These are phyloP conservation scores for Aphodius granarius DNA, from an alignment of 2,888 invertebrate species.

Conservation along the genomic window DNA sequence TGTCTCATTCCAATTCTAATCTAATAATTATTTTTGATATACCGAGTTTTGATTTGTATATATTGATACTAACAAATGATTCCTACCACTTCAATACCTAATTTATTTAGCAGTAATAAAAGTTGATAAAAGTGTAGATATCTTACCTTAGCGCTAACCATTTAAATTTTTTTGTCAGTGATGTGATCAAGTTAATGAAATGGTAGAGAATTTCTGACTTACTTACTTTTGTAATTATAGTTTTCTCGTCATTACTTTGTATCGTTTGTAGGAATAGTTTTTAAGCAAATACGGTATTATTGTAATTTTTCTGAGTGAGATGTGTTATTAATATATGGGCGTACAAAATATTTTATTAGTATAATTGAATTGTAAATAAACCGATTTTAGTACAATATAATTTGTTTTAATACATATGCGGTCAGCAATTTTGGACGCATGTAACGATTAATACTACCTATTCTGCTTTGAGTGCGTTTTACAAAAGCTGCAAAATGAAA, in stretches of 20 bases:
- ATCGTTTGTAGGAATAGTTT: background rate
- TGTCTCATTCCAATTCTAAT: slow-evolving; percentile 18
- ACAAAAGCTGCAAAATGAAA: too few species aligned
- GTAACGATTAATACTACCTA: too few species aligned
- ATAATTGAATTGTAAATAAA: background rate
- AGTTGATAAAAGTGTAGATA: too few species aligned
- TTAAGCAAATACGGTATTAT: background rate
- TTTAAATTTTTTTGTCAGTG: too few species aligned
- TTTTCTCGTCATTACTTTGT: background rate
- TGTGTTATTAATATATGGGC: background rate
- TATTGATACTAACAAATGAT: slow-evolving; percentile 4
- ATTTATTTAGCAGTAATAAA: too few species aligned
- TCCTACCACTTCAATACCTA: background rate
- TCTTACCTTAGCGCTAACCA: too few species aligned
- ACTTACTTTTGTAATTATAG: background rate
- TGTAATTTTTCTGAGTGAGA: background rate
- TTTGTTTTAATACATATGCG: background rate
- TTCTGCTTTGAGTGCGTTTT: background rate
- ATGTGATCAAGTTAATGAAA: background rate
- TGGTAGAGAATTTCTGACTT: background rate
- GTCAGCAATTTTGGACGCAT: background rate
- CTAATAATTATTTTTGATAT: slow-evolving; percentile 5
- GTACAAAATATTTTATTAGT: background rate
- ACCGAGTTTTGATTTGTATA: slow-evolving; percentile 11
- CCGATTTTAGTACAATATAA: background rate